Evolutionary conservation across 2,113 vertebrate species (phyloP).

Genomic region (Scalopus aquaticus): DNA sequence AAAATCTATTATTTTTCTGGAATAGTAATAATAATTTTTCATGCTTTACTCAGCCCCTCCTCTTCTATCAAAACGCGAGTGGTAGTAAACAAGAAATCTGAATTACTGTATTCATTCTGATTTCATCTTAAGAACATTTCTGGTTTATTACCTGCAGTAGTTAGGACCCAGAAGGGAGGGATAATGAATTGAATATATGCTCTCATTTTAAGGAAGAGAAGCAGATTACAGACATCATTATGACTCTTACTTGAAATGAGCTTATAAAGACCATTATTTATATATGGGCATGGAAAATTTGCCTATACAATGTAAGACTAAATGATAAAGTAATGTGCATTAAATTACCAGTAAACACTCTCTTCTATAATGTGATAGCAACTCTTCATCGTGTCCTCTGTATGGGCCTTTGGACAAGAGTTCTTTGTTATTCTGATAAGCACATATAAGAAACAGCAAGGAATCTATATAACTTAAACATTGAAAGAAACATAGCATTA

Average conservation of each 20-base stretch:
- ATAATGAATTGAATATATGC: neutral
- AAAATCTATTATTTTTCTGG: neutral
- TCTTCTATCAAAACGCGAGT: neutral
- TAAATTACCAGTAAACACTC: slow-evolving; percentile 96
- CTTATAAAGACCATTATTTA: neutral
- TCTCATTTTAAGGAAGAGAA: neutral
- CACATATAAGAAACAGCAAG: slow-evolving; percentile 95
- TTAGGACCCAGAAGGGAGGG: neutral
- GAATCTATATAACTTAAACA: slow-evolving; percentile 93
- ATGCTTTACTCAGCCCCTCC: neutral
- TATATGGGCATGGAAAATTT: neutral
- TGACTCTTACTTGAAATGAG: neutral
- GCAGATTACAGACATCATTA: neutral
- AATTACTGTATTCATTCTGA: neutral
- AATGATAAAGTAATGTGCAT: neutral
- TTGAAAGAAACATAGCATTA: slow-evolving; percentile 64
- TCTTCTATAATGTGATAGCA: slow-evolving; percentile 94
- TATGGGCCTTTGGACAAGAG: slow-evolving; percentile 93
- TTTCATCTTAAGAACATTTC: slow-evolving; percentile 11
- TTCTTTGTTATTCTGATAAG: slow-evolving; percentile 97
- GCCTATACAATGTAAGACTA: neutral
- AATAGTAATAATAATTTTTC: neutral
- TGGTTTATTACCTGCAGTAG: neutral
- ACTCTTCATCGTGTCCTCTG: slow-evolving; percentile 93
- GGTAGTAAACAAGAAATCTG: neutral